phyloP scores from a whole-genome alignment of 2,888 invertebrate species.

The Dicranocentrus wangi region DNA sequence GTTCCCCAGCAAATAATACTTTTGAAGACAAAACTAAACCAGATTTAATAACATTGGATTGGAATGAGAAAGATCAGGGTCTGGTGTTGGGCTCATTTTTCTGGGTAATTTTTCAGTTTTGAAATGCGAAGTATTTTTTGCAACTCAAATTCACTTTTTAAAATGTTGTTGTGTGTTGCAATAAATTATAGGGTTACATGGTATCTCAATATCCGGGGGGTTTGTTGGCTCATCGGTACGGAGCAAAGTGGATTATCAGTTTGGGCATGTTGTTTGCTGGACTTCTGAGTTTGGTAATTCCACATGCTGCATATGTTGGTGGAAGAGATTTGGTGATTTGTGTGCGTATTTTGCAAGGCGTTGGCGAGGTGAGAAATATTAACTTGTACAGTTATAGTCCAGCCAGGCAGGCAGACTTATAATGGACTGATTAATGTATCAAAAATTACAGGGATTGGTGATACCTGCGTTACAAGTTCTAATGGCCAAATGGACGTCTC shows the following conservation, averaged over 20 bases:
- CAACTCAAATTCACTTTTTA: too few relatives aligned
- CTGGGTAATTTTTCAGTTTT: too few relatives aligned
- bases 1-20: too few relatives aligned
- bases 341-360: constrained; percentile 78
- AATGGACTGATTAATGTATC: background rate
- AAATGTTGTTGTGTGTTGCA: too few relatives aligned
- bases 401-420: too few relatives aligned
- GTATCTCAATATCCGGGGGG: constrained; percentile 89
- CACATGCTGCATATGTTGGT: constrained; percentile 82
- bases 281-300: constrained; percentile 86
- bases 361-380: constrained; percentile 80
- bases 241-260: constrained; percentile 89
- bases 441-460: constrained; percentile 31
- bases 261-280: constrained; percentile 88
- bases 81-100: constrained; percentile 80
- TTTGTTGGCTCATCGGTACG: constrained; percentile 85
- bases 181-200: too few relatives aligned
- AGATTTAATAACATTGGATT: constrained; percentile 47
- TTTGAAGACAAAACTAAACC: too few relatives aligned
- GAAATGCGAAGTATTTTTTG: too few relatives aligned
- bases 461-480: constrained; percentile 60
- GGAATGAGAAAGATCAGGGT: constrained; percentile 65
- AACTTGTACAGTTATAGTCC: too few relatives aligned
- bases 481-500: constrained; percentile 64
- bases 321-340: constrained; percentile 83